These are phyloP conservation scores for Cylindroiulus punctatus DNA, from an alignment of 2,888 invertebrate genomes.

Conservation along the genomic window DNA sequence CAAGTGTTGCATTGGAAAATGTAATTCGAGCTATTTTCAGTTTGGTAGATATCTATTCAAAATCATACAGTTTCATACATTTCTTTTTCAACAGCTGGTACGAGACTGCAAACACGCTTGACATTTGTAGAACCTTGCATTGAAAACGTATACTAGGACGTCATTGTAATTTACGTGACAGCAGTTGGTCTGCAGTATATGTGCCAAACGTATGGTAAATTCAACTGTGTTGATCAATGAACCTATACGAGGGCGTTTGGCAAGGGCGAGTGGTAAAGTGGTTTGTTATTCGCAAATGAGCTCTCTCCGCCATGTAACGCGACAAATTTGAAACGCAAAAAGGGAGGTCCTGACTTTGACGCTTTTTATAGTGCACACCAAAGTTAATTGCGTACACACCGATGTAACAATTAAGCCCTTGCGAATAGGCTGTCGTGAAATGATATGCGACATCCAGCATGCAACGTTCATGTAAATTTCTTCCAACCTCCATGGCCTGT, in stretches of 20 bases:
- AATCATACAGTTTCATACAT: neutral
- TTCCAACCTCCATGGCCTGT: no score
- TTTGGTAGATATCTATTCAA: no score
- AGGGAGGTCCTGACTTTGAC: neutral
- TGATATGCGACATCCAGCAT: no score
- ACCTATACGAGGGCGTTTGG: conserved; percentile 15
- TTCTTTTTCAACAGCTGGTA: neutral
- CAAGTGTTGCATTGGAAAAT: no score
- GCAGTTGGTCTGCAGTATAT: no score
- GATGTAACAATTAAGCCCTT: neutral
- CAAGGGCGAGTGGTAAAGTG: neutral
- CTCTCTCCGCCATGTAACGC: neutral
- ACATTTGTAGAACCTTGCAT: no score
- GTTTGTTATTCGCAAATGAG: neutral
- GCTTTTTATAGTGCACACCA: neutral
- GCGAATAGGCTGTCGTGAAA: no score
- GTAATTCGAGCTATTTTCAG: no score
- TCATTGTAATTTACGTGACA: conserved; percentile 15
- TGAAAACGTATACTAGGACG: neutral
- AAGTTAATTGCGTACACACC: neutral
- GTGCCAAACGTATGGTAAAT: neutral
- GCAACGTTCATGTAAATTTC: no score
- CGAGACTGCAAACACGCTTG: neutral
- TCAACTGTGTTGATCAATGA: conserved; percentile 32
- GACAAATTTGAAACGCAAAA: neutral